Base-by-base conservation (phyloP, 2,888 invertebrate genomes). In the Leucophora obtusa region DNA sequence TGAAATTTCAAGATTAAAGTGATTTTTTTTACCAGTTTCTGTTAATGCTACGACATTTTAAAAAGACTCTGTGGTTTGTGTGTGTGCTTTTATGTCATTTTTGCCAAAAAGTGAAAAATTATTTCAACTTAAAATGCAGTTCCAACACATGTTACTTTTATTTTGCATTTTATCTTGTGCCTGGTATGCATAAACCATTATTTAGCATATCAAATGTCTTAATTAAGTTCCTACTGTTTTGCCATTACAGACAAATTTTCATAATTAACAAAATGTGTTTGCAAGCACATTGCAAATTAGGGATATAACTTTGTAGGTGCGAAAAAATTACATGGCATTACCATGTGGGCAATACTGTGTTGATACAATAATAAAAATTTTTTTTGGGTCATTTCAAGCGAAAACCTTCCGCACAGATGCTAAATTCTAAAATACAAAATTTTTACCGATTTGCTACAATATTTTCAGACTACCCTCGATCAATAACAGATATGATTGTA, bases 141-240 rank as follows among this genome's bases (percentile, higher is more conserved):
- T 28, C 28, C 28, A 28, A 28, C 28, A 28, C 9, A 18, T 17
- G 11, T 7, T 28, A 68, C 21, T 68, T 28, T 63, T 28, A 14
- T 47, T 47, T 47, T 47, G 14, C 11, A 11, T 38, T 11, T 38
- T 38, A 14, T n/a, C 43, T 11, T 47, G 68, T 38, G 28, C 28
- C 28, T 28, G 28, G 6, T 28, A 28, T 28, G 28, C 28, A 28
- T 28, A 38, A 63, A 62, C 56, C 73, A 60, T 66, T 66, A 77
- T 77, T 77, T 81, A 66, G 28, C 73, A 58, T 33, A 73, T 68
- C 58, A 65, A 77, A 81, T 81, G 81, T 77, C 81, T 81, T 81
- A 73, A 81, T 81, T 81, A 70, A 51, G 60, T 51, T 51, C 2
- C 28, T 28, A 54, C 38, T 11, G 6, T 38, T 38, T 38, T 14